Base-by-base conservation (phyloP, 2,113 vertebrate species). In the Scortum barcoo region DNA sequence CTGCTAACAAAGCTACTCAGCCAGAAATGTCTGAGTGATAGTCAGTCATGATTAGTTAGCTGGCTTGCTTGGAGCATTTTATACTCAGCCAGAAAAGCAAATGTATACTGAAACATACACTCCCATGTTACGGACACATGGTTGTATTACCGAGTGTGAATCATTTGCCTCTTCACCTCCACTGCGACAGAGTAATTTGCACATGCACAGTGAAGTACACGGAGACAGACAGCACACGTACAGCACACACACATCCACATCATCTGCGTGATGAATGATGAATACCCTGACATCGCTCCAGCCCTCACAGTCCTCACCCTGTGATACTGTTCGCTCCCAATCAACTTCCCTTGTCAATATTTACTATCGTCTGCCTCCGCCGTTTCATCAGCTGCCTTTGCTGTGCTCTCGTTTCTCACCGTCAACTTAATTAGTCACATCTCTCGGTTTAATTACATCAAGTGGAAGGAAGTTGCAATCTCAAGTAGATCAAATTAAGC, bases 401-500 rank as follows among this genome's bases (percentile, higher is more conserved):
- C 88, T 33, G 24, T 20, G 72, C 74, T 90, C 89, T 85, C 73
- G 69, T 88, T 93, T 93, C 91, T 94, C 90, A 80, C 92, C 85
- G 85, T 94, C 92, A 91, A 90, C 95, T 93, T 94, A 96, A 95
- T 96, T 95, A 95, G 94, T 94, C 93, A 91, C 95, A 93, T 95
- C 93, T 95, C 92, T 93, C 80, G 68, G 89, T 92, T 94, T 96
- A 95, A 96, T 96, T 95, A 94, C 91, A 93, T 94, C 92, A 94
- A 95, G 93, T 94, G 94, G 93, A 95, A 92, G 94, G 94, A 95
- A 95, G 92, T 95, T 91, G 88, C 91, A 93, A 93, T 95, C 95
- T 95, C 89, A 95, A 95, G 94, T 95, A 95, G 92, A 95, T 95
- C 93, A 95, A 95, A 95, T 95, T 95, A 95, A 93, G 92, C 88